Base-by-base conservation (phyloP, 2,113 vertebrate species). In the Ictidomys tridecemlineatus region DNA sequence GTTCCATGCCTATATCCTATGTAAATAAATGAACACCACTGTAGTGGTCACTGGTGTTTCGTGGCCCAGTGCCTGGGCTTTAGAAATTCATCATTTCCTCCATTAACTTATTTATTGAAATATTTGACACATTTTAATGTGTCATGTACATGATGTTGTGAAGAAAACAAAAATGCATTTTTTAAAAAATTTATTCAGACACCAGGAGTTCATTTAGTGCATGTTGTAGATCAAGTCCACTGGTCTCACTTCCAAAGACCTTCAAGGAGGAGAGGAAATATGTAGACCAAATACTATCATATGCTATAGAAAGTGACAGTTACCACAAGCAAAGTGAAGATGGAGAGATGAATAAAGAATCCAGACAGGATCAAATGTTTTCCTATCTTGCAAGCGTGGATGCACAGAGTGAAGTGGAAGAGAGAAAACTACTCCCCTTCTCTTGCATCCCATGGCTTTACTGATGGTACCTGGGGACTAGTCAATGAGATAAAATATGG, bases 11-110 rank as follows among this genome's bases (percentile, higher is more conserved):
- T 32, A 20, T 45, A 34, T 78, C 51, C 48, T 37, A 8, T 32
- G 39, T 24, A 17, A 91, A 65, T 92, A 82, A 70, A 74, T 51
- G 16, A 30, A 61, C 28, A 87, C 83, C 30, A 4, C 56, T 24
- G 56, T 22, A 58, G 83, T 16, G n/a, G 51, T 72, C 39, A 67
- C 22, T 73, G 56, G 10, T 30, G 37, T 18, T 83, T 39, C 48
- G 53, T 69, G 67, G 42, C 28, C 76, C 14, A 32, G 70, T 24
- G 58, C 28, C 30, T 77, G 65, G 30, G 14, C 32, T 58, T 73
- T 87, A 73, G 67, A 94, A 91, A 93, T 77, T 32, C 18, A 69
- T 53, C 34, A 20, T 95, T 70, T 92, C 56, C 65, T 67, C 93
- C 11, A 48, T 45, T 72, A 85, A 45, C 11, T 53, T 76, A 53